phyloP scores from a whole-genome alignment of 1,140 invertebrate species.

The Pseudomyrmex cubaensis region DNA sequence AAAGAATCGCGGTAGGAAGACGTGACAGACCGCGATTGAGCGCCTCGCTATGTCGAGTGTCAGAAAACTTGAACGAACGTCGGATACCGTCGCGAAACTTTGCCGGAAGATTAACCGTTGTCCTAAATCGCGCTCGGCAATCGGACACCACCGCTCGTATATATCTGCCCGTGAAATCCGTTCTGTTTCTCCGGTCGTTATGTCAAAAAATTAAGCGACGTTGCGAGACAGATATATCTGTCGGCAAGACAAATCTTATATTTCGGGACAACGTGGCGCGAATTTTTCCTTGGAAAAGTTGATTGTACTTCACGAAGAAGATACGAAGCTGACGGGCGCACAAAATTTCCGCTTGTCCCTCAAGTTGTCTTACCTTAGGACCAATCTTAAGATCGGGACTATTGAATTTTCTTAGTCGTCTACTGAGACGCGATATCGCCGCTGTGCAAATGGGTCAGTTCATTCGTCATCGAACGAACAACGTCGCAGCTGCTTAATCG shows the following conservation, averaged over 20 bases:
- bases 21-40: conserved; percentile 45
- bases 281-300: no score
- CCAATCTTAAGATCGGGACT: conserved; percentile 66
- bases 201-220: conserved; percentile 51
- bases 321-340: not conserved
- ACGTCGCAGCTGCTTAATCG: conserved; percentile 41
- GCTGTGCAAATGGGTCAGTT: conserved; percentile 11
- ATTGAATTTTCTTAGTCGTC: conserved; percentile 66
- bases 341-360: conserved; percentile 32
- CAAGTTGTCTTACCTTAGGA: conserved; percentile 45
- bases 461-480: conserved; percentile 14
- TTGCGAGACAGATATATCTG: conserved; percentile 26
- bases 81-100: conserved; percentile 34
- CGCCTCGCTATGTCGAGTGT: conserved; percentile 24
- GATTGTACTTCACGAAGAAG: no score
- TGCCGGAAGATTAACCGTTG: conserved; percentile 56
- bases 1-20: conserved; percentile 14
- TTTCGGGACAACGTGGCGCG: no score
- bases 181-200: conserved; percentile 14
- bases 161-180: conserved; percentile 31
- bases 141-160: conserved; percentile 29
- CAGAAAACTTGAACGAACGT: conserved; percentile 47
- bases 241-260: not conserved
- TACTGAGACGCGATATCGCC: conserved; percentile 43
- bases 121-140: conserved; percentile 48